Conservation (phyloP, 2,797 vertebrate species). For the Astyanax mexicanus region DNA sequence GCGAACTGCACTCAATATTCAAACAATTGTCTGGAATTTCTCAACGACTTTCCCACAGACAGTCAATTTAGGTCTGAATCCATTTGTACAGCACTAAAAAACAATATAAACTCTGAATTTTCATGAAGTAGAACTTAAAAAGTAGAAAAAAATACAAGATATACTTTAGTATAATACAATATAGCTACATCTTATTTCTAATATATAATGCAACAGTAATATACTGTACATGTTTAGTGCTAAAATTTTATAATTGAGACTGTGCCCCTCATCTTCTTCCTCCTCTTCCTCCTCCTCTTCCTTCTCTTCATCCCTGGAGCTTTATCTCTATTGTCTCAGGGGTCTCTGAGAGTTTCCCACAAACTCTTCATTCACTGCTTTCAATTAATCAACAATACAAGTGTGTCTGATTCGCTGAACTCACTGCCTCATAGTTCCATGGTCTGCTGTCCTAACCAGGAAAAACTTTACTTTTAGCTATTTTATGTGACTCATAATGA, state of each 20-base stretch:
- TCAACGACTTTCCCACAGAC: background rate
- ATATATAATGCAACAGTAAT: background rate
- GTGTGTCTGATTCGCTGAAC: background rate
- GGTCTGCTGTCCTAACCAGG: background rate
- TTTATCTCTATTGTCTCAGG: background rate
- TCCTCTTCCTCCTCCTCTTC: no score
- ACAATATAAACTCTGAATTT: background rate
- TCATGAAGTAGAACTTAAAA: background rate
- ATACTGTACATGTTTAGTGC: background rate
- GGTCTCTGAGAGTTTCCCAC: background rate
- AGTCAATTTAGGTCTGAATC: background rate
- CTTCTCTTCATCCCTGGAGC: no score
- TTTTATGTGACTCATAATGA: background rate
- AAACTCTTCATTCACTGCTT: background rate
- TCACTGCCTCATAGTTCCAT: background rate
- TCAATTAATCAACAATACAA: slow-evolving; percentile 13
- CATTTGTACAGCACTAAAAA: background rate
- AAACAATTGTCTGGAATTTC: background rate
- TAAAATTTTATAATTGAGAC: background rate
- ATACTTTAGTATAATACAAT: no score
- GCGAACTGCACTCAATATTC: background rate
- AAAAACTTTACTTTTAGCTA: background rate
- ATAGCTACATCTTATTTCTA: no score
- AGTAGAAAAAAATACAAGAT: background rate
- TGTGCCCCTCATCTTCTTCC: background rate